Conservation (phyloP, 1,140 invertebrate species). For the Polyergus mexicanus region DNA sequence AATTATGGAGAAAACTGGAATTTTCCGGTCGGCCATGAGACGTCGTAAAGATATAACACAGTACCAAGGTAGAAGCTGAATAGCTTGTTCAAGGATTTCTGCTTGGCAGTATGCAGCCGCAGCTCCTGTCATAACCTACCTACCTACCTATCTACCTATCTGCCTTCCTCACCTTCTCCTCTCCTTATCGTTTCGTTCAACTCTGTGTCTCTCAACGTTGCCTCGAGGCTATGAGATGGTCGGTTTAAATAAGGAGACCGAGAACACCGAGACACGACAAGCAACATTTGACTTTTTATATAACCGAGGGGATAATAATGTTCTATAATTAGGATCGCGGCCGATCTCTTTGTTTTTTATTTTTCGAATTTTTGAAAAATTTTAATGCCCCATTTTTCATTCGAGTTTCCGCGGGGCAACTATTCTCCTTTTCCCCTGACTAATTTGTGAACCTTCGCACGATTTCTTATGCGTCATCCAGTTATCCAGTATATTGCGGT, state of each 20-base stretch:
- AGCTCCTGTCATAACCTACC: constrained; percentile 62
- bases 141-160: constrained; percentile 44
- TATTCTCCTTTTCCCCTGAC: neutral
- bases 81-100: constrained; percentile 73
- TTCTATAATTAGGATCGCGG: constrained; percentile 43
- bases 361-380: constrained; percentile 1
- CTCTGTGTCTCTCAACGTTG: constrained; percentile 50
- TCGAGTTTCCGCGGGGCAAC: too few relatives aligned
- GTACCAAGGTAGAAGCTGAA: constrained; percentile 29
- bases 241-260: constrained; percentile 61
- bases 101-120: constrained; percentile 67
- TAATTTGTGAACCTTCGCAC: neutral
- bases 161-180: constrained; percentile 56
- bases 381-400: constrained; percentile 16
- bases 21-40: constrained; percentile 50
- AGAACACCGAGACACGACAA: constrained; percentile 64
- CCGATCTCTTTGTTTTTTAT: neutral
- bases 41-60: constrained; percentile 53
- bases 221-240: constrained; percentile 56
- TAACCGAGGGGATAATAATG: constrained; percentile 8
- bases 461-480: neutral
- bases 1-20: constrained; percentile 67
- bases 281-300: constrained; percentile 59
- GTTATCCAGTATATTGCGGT: neutral
- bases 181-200: constrained; percentile 54